Evolutionary conservation across 1,140 invertebrate species (phyloP), one percentile per base, ranked within the genome.

Genomic region (Drosophila lini): DNA sequence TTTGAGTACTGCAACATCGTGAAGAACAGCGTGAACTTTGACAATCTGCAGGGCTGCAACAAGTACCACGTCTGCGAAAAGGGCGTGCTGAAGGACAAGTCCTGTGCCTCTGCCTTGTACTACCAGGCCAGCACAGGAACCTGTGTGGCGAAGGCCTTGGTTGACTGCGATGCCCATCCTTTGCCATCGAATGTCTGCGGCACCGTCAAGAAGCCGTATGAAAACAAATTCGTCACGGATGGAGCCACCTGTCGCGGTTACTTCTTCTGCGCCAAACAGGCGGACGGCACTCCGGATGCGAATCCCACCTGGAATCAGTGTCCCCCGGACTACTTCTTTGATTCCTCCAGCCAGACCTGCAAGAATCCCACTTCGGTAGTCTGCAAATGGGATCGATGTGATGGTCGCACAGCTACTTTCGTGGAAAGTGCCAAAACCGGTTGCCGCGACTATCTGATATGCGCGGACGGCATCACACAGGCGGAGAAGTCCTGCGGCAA

Each of bases 1-100:
- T 86, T 84, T 5, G 85, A 91, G 32, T 80, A 90, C 32, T 91
- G 90, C 53, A 65, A 42, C 47, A 84, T 91, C n/a, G 64, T 86
- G 15, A 75, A 80, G 61, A 58, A 81, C n/a, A 45, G 28, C 28
- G 64, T 80, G 3, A 80, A 74, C 13, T 80, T 91, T 28, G 71
- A 81, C 44, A 82, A 76, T 60, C 47, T 59, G 3, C 45, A 55
- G 31, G 77, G 68, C 11, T 91, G 90, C 45, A 34, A 84, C 63
- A 48, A 50, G 15, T 91, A 90, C 41, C 74, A 78, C 13, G 45
- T 50, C 8, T 91, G 90, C 34, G 65, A 32, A 7, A 90, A 85
- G 48, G 67, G 58, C 1, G 15, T 10, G 1, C 32, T 88, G 8
- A 44, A 48, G 42, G 53, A 48, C 1, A 77, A 57, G 40, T 63